Conservation (phyloP, 1,140 invertebrate species). For the Streblospio benedicti region DNA sequence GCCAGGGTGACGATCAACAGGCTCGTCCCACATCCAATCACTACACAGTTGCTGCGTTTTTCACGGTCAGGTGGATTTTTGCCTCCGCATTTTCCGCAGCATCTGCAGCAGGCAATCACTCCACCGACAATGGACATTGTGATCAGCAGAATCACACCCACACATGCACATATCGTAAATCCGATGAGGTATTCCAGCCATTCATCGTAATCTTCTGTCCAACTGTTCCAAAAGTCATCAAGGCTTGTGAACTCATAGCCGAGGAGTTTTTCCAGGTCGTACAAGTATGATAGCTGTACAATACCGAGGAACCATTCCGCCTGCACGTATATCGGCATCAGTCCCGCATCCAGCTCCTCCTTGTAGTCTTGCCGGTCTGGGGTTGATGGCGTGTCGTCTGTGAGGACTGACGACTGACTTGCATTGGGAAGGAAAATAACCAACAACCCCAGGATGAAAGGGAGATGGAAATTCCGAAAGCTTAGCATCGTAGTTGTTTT, state of each 20-base stretch:
- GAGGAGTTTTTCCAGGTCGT: background rate
- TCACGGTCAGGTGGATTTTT: background rate
- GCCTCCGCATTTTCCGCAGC: slow-evolving; percentile 1
- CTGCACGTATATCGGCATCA: background rate
- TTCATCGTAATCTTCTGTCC: background rate
- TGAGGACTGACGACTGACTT: too few species aligned
- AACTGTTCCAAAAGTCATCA: background rate
- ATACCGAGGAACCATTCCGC: background rate
- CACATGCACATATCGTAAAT: background rate
- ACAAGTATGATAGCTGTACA: background rate
- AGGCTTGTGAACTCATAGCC: background rate
- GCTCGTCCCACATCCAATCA: background rate
- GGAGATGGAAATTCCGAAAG: too few species aligned
- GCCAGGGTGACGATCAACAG: background rate
- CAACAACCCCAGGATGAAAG: too few species aligned
- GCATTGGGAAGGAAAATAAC: too few species aligned
- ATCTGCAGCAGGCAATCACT: background rate
- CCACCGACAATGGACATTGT: background rate
- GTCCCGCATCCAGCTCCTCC: background rate
- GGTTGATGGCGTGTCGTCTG: too few species aligned
- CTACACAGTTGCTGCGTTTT: background rate
- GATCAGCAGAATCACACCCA: background rate
- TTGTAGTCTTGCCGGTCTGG: too few species aligned
- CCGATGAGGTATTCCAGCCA: background rate
- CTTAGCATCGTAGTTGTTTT: too few species aligned